These are phyloP conservation scores for Aphrocallistes beatrix DNA, from an alignment of 37 sponge, comb jelly and placozoan genomes.

Conservation along the genomic window DNA sequence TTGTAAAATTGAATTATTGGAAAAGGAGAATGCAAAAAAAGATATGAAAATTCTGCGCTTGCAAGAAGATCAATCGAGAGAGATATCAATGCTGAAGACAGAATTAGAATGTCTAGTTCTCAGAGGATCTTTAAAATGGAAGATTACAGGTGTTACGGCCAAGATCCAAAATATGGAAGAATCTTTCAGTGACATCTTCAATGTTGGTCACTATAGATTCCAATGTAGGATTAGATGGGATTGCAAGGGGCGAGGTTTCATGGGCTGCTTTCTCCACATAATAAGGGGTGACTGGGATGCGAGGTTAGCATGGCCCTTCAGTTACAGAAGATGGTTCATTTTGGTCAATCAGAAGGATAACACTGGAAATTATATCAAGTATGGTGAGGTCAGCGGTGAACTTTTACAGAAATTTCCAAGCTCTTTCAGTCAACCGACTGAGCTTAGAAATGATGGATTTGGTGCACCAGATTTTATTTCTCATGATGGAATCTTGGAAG, in stretches of 20 bases:
- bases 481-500: background rate
- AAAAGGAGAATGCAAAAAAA: no score
- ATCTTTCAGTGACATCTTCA: background rate
- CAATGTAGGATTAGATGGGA: background rate
- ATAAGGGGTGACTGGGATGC: background rate
- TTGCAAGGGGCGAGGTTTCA: background rate
- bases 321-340: background rate
- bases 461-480: background rate
- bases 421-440: background rate
- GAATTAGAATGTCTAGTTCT: background rate
- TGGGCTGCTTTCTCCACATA: background rate
- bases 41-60: background rate
- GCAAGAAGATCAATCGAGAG: background rate
- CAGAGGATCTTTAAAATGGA: background rate
- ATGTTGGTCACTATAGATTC: background rate
- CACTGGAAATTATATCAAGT: background rate
- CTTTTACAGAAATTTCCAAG: background rate
- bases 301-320: background rate
- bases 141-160: background rate
- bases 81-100: no score
- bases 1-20: background rate
- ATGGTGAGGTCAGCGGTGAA: background rate
- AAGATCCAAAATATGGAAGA: background rate
- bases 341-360: background rate
- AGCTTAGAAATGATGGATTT: background rate